Base-by-base conservation (phyloP, 1,140 invertebrate genomes). In the Drosophila quadrilineata region DNA sequence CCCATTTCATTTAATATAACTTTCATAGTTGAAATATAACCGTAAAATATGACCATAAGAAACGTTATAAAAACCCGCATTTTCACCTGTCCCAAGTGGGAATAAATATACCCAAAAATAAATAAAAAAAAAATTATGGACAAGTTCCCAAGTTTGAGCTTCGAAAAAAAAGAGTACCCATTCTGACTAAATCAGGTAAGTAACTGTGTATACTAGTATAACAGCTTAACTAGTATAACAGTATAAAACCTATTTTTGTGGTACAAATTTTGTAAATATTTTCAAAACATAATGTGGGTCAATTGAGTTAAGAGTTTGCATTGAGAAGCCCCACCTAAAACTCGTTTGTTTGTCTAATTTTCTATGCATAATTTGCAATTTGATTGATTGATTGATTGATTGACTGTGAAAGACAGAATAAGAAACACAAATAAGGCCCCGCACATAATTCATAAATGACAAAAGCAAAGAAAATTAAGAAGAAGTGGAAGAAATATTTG, bases 341-440 rank as follows among this genome's bases (percentile, higher is more conserved):
- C 14, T 16, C 17, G 33, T 49, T 26, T 21, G 41, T 24, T 54
- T 65, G 29, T 17, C 5, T 33, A 41, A 12, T 16, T 38, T 59
- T 62, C n/a, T n/a, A n/a, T 62, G 58, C 49, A 62, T 62, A 62
- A 62, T 54, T 63, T 16, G 12, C 9, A 2, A 29, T 28, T 60
- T 50, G 56, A 66, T 66, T 66, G 63, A 66, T 66, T 60, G 56
- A 31, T 60, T 33, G 22, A 6, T 10, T 8, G 21, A 12, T 6
- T 19, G 33, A 12, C 6, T 0, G 26, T 17, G 28, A 19, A 48
- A 19, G 1, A 54, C 17, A 43, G 58, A 38, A 50, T 46, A 38
- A 38, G 17, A 45, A 36, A 53, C 8, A 45, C 21, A 56, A 56
- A 63, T 45, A 60, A 33, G 24, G 19, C 24, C 24, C 1, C 22